phyloP scores from a whole-genome alignment of 2,113 vertebrate species.

The Xenopus borealis region DNA sequence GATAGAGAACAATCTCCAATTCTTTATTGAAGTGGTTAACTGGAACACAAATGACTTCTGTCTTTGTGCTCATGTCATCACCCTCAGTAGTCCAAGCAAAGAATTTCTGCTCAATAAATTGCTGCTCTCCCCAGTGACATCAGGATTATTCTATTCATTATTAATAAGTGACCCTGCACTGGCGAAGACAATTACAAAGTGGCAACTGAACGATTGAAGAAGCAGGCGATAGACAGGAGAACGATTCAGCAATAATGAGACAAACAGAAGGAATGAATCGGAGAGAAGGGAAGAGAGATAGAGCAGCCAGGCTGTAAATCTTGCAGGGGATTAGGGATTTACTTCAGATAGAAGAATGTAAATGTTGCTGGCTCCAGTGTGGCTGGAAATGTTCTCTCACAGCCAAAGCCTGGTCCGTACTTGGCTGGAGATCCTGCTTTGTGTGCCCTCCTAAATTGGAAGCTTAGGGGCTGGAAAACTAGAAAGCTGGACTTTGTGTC shows the following conservation, averaged over 20 bases:
- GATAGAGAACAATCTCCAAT: too few relatives aligned
- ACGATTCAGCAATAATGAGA: constrained; percentile 38
- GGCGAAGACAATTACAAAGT: constrained; percentile 3
- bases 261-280: constrained; percentile 38
- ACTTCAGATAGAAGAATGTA: constrained; percentile 63
- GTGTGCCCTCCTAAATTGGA: constrained; percentile 55
- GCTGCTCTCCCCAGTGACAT: neutral
- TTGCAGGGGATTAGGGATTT: constrained; percentile 58
- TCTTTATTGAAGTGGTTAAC: too few relatives aligned
- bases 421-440: constrained; percentile 53
- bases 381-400: constrained; percentile 60
- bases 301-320: constrained; percentile 57
- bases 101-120: constrained; percentile 12
- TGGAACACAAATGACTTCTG: neutral
- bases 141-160: constrained; percentile 27
- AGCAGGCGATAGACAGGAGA: constrained; percentile 33
- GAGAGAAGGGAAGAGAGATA: constrained; percentile 48
- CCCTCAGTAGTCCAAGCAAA: neutral
- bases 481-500: constrained; percentile 49
- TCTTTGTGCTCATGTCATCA: neutral
- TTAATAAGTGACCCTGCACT: constrained; percentile 22
- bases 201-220: constrained; percentile 20
- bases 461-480: constrained; percentile 51
- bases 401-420: constrained; percentile 59
- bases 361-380: constrained; percentile 63